Evolutionary conservation across 2,888 invertebrate species (phyloP), one percentile per base, ranked within the genome.

Genomic region (Xiphydria camelus): DNA sequence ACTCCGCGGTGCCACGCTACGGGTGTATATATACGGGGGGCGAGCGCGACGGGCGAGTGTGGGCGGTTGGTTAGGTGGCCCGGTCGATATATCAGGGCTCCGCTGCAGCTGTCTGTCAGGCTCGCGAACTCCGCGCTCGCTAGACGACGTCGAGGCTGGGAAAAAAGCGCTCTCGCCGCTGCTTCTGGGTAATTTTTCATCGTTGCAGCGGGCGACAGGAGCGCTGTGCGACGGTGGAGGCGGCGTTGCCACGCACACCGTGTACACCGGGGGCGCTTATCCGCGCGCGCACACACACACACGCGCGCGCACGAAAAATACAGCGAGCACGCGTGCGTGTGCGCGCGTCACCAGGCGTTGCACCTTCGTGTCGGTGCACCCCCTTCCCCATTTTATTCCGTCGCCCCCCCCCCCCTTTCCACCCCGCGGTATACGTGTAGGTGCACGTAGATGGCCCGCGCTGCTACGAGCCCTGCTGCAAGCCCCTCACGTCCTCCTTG

Each of bases 71-170:
- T 68, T 64, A 61, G 69, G 66, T 64, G 64, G 67, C 66, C 70
- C 60, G 72, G 72, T 72, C 72, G 72, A 72, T 72, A 72, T 72
- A 72, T 72, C 72, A 72, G 72, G 72, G 72, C 70, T 70, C 68
- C 67, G 68, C 64, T 71, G 70, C 72, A 72, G 70, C 70, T 72
- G 72, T 72, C 72, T 69, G 70, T 72, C 72, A 72, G 72, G 59
- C 67, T 58, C 58, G 68, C 67, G 67, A 68, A 68, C 68, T 67
- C 67, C 56, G 64, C 68, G 67, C 68, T 66, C 68, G 67, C 68
- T 66, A 68, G 68, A 68, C 68, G 68, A 66, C 65, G 68, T 57
- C 50, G 56, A 41, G n/a, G 50, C 45, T 32, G 49, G 55, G 58
- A 59, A 63, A 64, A 65, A 63, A 63, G 52, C 61, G 57, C 61